Evolutionary conservation across 1,140 invertebrate genomes (phyloP).

Genomic region (Solenopsis invicta): DNA sequence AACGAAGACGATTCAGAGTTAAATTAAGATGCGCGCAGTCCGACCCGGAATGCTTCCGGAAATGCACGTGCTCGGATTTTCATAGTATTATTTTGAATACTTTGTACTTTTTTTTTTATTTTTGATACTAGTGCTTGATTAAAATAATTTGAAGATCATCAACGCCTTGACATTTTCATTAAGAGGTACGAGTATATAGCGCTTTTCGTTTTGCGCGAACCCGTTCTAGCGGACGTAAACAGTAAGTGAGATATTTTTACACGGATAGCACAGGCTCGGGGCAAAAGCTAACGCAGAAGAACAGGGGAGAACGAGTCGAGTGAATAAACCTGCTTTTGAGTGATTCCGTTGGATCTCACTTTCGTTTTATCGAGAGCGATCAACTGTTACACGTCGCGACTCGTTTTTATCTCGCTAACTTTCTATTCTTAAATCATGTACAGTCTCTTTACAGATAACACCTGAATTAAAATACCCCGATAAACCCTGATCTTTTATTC

Average conservation of each 20-base stretch:
- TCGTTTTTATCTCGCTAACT: too few relatives aligned
- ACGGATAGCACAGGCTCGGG: neutral
- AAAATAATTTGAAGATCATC: slow-evolving; percentile 30
- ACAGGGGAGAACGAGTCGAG: slow-evolving; percentile 18
- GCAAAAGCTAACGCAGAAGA: neutral
- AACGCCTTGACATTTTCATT: neutral
- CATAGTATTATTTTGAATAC: slow-evolving; percentile 12
- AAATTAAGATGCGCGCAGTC: neutral
- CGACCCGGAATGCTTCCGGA: neutral
- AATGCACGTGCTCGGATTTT: slow-evolving; percentile 4
- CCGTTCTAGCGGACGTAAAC: neutral
- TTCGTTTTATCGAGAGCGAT: slow-evolving; percentile 60
- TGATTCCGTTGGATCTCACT: slow-evolving; percentile 54
- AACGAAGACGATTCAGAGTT: slow-evolving; percentile 32
- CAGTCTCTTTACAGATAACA: too few relatives aligned
- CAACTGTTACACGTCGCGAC: too few relatives aligned
- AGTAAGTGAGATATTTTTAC: neutral
- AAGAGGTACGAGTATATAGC: too few relatives aligned
- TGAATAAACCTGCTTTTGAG: slow-evolving; percentile 47
- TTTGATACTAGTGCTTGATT: neutral
- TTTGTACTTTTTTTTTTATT: neutral
- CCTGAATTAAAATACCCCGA: too few relatives aligned
- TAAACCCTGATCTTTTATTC: too few relatives aligned
- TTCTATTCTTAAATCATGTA: too few relatives aligned
- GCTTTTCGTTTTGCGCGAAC: neutral